Conservation (phyloP, 2,113 vertebrate genomes). For the Zootoca vivipara region DNA sequence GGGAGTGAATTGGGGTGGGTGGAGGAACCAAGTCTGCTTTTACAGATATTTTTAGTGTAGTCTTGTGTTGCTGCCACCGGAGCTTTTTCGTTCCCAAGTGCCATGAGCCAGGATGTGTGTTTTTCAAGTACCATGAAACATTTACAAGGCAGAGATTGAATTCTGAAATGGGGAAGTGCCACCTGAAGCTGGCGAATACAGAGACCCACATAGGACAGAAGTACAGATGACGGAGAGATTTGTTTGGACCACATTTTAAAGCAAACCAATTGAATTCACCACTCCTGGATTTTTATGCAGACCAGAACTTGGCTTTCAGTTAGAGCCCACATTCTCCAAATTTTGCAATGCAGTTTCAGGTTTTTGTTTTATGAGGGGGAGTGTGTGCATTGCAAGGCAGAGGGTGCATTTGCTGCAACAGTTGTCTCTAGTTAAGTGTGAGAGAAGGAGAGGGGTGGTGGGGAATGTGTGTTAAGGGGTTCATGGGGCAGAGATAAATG, state of each 20-base stretch:
- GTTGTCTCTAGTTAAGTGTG: background rate
- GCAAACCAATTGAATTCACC: no score
- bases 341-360: no score
- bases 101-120: background rate
- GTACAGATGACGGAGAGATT: background rate
- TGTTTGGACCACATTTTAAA: no score
- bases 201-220: background rate
- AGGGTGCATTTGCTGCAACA: background rate
- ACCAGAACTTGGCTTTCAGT: no score
- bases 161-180: background rate
- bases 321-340: no score
- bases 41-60: constrained; percentile 4
- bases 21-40: background rate
- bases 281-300: no score
- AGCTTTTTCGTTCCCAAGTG: background rate
- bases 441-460: background rate
- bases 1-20: background rate
- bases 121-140: background rate
- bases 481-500: no score
- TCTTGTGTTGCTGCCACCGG: background rate
- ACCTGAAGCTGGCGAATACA: background rate
- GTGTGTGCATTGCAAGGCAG: background rate
- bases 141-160: background rate
- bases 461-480: background rate
- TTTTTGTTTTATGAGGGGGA: no score